A percentile compares a stretch with the other conserved stretches of the same genome.
phyloP scores from a whole-genome alignment of 2,113 vertebrate species.

The Sapayoa aenigma region DNA sequence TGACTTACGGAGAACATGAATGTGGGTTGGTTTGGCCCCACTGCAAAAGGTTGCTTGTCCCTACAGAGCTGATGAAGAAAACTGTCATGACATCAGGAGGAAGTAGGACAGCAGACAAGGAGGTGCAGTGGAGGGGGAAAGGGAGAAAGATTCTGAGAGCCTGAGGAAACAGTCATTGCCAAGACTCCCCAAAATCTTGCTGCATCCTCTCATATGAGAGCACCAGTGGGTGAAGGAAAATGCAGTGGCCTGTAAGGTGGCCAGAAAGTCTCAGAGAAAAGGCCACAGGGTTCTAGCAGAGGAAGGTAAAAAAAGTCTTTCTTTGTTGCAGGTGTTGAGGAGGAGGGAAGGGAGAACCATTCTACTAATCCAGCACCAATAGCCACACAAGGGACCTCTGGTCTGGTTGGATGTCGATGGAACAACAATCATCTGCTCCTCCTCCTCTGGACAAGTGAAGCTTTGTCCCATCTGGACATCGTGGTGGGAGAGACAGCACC shows the following conservation, averaged over 20 bases:
- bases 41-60: background rate
- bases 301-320: background rate
- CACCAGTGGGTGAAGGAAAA: background rate
- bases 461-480: background rate
- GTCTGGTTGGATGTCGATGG: background rate
- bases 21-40: background rate
- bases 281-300: background rate
- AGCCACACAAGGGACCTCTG: background rate
- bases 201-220: background rate
- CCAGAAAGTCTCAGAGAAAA: background rate
- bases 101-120: background rate
- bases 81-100: background rate
- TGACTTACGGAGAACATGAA: background rate
- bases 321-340: background rate
- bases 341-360: background rate
- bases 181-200: background rate
- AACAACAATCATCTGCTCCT: background rate
- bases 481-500: background rate
- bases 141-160: background rate
- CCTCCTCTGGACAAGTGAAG: background rate
- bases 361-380: background rate
- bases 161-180: background rate
- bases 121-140: background rate
- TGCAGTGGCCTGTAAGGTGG: background rate
- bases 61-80: background rate